Evolutionary conservation across 2,113 vertebrate species (phyloP), one percentile per base, ranked within the genome.

Genomic region (Atrichornis clamosus): DNA sequence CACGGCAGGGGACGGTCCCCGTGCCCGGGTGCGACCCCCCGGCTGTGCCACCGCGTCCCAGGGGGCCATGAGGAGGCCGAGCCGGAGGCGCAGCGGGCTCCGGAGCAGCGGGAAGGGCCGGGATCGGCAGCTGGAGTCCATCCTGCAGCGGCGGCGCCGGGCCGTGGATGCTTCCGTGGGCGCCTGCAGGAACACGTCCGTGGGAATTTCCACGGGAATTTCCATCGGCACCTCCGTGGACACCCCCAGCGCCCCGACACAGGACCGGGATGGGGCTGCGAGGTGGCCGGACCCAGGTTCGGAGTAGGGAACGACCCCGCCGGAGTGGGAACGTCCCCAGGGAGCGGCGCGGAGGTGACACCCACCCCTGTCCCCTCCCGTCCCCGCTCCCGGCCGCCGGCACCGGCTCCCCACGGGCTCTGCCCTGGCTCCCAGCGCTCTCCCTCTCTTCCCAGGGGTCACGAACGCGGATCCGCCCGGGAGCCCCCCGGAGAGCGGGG

Each of bases 101-200:
- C 93, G 87, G 16, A 50, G 83, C 22, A 96, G 97, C 67, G 83
- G 85, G 30, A 96, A 97, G 17, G 81, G 97, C 5, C 84, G 70
- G 2, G 98, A 98, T 26, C 41, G 68, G 2, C 98, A 98, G 96
- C 98, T 99, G 33, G 96, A 97, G 85, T 60, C 84, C 79, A 96
- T 98, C 37, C 97, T 99, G 68, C 98, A 98, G 93, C 98, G 97
- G 41, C 97, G 98, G 44, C 98, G 98, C 35, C 93, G 72, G n/a
- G 97, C 77, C 0, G 22, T 96, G 8, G 97, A 97, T 23, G 44
- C 24, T 5, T 21, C 92, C 49, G 2, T 3, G 68, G 26, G 20
- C 26, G 37, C 17, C 6, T 26, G 46, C 33, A 3, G 0, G 65
- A 42, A 6, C 21, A 46, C 30, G 6, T 30, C 60, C 15, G 6